Evolutionary conservation across 1,140 invertebrate genomes (phyloP).

Genomic region (Aphelenchoides avenae): DNA sequence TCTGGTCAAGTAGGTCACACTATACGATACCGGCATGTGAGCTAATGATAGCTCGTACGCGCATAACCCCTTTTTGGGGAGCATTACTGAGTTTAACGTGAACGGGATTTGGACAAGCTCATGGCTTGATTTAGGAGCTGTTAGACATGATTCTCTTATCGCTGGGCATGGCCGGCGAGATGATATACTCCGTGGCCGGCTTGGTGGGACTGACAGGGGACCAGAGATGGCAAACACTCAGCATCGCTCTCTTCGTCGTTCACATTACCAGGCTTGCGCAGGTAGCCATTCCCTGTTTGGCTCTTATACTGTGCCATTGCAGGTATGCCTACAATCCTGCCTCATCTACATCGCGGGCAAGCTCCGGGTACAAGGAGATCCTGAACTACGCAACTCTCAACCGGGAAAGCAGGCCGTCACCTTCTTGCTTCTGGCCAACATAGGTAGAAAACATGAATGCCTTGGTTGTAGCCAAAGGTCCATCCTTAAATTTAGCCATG

Average conservation of each 20-base stretch:
- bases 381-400: constrained; percentile 36
- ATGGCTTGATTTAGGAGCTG: too few species aligned
- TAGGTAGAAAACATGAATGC: neutral
- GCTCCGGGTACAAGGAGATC: constrained; percentile 44
- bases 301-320: constrained; percentile 14
- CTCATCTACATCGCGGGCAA: constrained; percentile 55
- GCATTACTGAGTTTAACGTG: too few species aligned
- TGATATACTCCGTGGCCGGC: constrained; percentile 56
- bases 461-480: too few species aligned
- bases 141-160: constrained; percentile 53
- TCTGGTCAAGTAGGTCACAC: too few species aligned
- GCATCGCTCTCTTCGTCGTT: constrained; percentile 44
- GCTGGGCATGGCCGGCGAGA: constrained; percentile 52
- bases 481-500: constrained; percentile 28
- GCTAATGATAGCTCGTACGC: too few species aligned
- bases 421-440: constrained; percentile 41
- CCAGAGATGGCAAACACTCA: constrained; percentile 43
- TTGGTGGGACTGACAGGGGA: constrained; percentile 52
- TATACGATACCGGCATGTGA: too few species aligned
- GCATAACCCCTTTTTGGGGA: too few species aligned
- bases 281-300: constrained; percentile 35
- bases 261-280: constrained; percentile 53
- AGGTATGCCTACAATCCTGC: constrained; percentile 54
- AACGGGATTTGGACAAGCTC: too few species aligned
- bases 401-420: constrained; percentile 52